Evolutionary conservation across 1,140 invertebrate genomes (phyloP), one percentile per base, ranked within the genome.

Genomic region (Drosophila dunni): DNA sequence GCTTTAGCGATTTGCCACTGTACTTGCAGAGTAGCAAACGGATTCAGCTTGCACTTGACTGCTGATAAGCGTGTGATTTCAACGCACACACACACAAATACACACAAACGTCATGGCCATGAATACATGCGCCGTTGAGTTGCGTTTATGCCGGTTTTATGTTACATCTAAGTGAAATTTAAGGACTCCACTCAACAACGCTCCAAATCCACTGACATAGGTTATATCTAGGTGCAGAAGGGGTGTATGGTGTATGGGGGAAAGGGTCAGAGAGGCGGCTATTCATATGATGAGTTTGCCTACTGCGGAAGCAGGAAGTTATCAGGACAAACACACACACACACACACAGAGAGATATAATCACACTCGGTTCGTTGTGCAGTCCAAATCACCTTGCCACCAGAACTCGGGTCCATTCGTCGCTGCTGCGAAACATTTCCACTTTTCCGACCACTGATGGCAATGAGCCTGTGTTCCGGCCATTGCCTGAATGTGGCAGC

Each of bases 111-210:
- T 77, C 68, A 83, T 77, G 83, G 76, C 79, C 83, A 88, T 86
- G 85, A 90, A 84, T 89, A 79, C 78, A 89, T 89, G 84, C 80
- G 78, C 71, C 81, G 84, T 88, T 81, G 80, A 71, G 58, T 84
- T 90, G 85, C 84, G 84, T 85, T 90, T 89, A 89, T 85, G 76
- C 73, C 78, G 71, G 81, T 88, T 83, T 89, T 90, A 78, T 90
- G 84, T 90, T 89, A 89, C 84, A 80, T 90, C 85, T 89, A 89
- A 89, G 84, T 89, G 84, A 89, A 89, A 89, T 89, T 90, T 89
- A 89, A 89, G 84, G 80, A 89, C 84, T 90, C 71, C 81, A 81
- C 78, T 89, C 84, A 81, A 78, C 80, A 78, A 51, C 81, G 56
- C 65, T 71, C 67, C 48, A 90, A 90, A 89, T 84, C 78, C 85